Percentiles rank a stretch among this genome's conserved stretches.
These are phyloP conservation scores for Takifugu flavidus DNA, from an alignment of 2,113 vertebrate species.

Conservation along the genomic window DNA sequence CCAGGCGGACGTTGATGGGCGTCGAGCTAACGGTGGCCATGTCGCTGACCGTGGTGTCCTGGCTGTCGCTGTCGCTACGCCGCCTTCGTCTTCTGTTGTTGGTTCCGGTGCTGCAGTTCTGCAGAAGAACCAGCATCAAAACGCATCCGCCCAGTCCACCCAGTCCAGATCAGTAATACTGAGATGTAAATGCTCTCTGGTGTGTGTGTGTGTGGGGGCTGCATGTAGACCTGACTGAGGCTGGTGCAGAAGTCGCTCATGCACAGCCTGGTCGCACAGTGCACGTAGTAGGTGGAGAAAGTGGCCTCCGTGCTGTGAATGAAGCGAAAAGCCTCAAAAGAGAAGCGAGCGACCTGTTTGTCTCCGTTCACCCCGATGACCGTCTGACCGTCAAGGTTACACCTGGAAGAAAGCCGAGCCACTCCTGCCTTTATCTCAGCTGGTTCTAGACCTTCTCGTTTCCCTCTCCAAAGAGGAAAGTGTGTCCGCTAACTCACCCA, in stretches of 20 bases:
- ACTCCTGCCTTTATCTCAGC: neutral
- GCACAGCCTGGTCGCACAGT: slow-evolving; percentile 71
- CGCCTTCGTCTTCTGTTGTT: slow-evolving; percentile 36
- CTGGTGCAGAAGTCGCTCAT: slow-evolving; percentile 44
- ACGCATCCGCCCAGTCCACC: too few species aligned
- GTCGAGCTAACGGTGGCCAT: slow-evolving; percentile 62
- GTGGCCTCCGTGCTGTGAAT: slow-evolving; percentile 33
- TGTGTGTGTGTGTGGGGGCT: too few species aligned
- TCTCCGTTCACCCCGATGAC: slow-evolving; percentile 56
- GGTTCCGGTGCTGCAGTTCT: slow-evolving; percentile 61
- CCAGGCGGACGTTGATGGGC: slow-evolving; percentile 45
- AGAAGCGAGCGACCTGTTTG: slow-evolving; percentile 64
- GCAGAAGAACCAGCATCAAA: neutral
- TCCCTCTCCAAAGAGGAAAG: neutral
- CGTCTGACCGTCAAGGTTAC: slow-evolving; percentile 64
- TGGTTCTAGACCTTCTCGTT: neutral
- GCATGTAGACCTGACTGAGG: slow-evolving; percentile 44
- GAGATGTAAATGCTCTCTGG: too few species aligned
- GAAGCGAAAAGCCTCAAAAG: slow-evolving; percentile 73
- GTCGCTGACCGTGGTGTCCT: slow-evolving; percentile 54
- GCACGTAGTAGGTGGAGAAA: slow-evolving; percentile 65
- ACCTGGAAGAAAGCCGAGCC: slow-evolving; percentile 42
- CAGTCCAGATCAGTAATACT: too few species aligned
- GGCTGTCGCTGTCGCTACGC: slow-evolving; percentile 9
- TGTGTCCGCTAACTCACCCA: slow-evolving; percentile 55